phyloP scores from a whole-genome alignment of 2,888 invertebrate genomes.

The Halictus ligatus region DNA sequence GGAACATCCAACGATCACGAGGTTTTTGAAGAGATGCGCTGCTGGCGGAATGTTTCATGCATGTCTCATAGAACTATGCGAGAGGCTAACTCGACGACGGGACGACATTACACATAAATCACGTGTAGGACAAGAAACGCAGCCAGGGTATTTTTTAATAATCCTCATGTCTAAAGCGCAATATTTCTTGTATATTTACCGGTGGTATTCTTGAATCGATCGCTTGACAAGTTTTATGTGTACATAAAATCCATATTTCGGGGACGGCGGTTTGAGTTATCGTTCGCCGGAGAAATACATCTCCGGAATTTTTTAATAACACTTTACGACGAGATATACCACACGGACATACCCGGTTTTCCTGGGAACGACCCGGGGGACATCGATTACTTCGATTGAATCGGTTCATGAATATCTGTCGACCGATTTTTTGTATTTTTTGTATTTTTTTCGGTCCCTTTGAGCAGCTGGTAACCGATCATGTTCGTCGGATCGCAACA shows the following conservation, averaged over 20 bases:
- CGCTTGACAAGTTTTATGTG: constrained; percentile 33
- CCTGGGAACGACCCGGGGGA: neutral
- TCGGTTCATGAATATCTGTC: neutral
- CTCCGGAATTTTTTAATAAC: constrained; percentile 36
- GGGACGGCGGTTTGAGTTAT: constrained; percentile 14
- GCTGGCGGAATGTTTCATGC: neutral
- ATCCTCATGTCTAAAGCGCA: neutral
- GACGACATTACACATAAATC: constrained; percentile 8
- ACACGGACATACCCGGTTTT: neutral
- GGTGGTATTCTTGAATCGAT: constrained; percentile 35
- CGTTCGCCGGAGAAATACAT: neutral
- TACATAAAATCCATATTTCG: constrained; percentile 24
- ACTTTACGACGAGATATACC: neutral
- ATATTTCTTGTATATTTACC: constrained; percentile 44
- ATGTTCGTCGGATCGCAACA: neutral
- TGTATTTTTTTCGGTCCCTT: neutral
- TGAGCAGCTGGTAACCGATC: neutral
- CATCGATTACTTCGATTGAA: constrained; percentile 5
- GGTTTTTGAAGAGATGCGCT: neutral
- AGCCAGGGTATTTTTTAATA: constrained; percentile 42
- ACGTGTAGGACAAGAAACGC: neutral
- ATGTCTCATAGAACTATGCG: neutral
- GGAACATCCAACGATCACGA: neutral
- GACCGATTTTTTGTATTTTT: neutral
- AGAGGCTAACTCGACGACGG: neutral